Percentiles rank a stretch among this genome's conserved stretches.
These are phyloP conservation scores for Ferrisia virgata DNA, from an alignment of 2,888 invertebrate genomes.

Conservation along the genomic window DNA sequence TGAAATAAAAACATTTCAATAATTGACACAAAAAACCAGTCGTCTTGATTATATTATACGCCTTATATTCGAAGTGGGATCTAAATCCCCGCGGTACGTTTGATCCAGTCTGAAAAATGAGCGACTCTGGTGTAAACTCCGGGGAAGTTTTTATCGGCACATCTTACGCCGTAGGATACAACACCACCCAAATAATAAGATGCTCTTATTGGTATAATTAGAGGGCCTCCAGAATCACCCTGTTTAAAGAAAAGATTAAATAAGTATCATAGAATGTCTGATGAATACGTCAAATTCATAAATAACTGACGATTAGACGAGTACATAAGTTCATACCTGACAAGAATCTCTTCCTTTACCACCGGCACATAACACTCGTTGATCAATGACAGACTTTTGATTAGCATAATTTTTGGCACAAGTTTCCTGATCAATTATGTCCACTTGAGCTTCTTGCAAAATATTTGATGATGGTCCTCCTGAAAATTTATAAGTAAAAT, in stretches of 20 bases:
- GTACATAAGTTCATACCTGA: conserved; percentile 58
- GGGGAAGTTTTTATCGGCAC: background rate
- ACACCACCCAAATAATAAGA: background rate
- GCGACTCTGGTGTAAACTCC: background rate
- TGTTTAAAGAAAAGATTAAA: background rate
- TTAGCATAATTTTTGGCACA: conserved; percentile 60
- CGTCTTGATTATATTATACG: conserved; percentile 51
- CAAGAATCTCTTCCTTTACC: conserved; percentile 70
- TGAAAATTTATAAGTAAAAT: background rate
- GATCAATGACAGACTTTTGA: conserved; percentile 57
- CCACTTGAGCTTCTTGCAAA: conserved; percentile 63
- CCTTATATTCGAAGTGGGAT: conserved; percentile 63
- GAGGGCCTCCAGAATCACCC: conserved; percentile 34
- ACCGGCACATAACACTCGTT: conserved; percentile 70
- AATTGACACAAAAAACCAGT: background rate
- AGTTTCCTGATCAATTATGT: conserved; percentile 63
- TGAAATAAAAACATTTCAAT: background rate
- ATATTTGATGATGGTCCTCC: background rate
- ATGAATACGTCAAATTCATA: too few species aligned
- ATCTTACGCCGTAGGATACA: conserved; percentile 20
- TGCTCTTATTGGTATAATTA: background rate
- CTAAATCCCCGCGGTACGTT: background rate
- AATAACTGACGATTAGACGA: background rate
- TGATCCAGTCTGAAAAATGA: background rate
- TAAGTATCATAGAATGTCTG: too few species aligned